Conservation (phyloP, 2,888 invertebrate species). For the Rhamphomyia laevipes region DNA sequence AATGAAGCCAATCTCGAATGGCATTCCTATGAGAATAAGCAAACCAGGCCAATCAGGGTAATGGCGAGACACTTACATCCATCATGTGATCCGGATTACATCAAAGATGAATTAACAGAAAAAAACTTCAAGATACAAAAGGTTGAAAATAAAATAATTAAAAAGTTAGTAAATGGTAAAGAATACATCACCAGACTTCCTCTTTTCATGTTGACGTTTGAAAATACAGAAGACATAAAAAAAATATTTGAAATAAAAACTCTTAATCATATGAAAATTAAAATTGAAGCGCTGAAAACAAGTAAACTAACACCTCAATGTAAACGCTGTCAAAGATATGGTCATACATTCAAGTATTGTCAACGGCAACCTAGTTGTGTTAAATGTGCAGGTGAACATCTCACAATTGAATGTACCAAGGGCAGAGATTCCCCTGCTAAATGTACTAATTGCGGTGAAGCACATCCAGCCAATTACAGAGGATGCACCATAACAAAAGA, state of each 20-base stretch:
- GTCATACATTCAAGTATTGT: too few relatives aligned
- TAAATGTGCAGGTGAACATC: too few relatives aligned
- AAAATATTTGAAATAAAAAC: too few relatives aligned
- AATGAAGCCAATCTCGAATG: neutral
- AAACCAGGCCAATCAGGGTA: neutral
- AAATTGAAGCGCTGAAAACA: too few relatives aligned
- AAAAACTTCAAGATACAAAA: neutral
- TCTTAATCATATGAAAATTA: too few relatives aligned
- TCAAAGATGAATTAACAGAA: neutral
- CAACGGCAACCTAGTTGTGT: too few relatives aligned
- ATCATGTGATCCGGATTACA: neutral
- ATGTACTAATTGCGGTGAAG: constrained; percentile 1
- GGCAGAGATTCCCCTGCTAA: neutral
- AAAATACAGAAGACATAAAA: too few relatives aligned
- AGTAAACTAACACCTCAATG: too few relatives aligned
- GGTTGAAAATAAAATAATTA: neutral
- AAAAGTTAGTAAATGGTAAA: neutral
- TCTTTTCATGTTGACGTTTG: neutral
- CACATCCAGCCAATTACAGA: constrained; percentile 2
- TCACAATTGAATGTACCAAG: too few relatives aligned
- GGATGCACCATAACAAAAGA: constrained; percentile 2
- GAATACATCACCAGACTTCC: neutral
- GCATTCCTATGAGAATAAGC: neutral
- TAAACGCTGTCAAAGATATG: too few relatives aligned
- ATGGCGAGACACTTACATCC: neutral